Conservation (phyloP, 2,888 invertebrate genomes). For the Trilocha varians region DNA sequence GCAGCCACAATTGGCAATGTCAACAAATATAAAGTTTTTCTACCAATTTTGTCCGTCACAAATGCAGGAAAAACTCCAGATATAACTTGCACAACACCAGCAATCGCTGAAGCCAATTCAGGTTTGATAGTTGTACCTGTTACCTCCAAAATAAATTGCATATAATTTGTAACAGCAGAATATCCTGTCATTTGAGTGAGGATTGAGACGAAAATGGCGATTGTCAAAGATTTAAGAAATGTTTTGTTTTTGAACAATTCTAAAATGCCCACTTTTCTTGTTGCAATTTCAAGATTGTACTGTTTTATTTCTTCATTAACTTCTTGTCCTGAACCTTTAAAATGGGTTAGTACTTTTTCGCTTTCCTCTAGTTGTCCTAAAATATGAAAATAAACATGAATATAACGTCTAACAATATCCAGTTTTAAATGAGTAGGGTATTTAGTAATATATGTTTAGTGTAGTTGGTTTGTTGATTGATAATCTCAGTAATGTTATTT, state of each 20-base stretch:
- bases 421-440: too few species aligned
- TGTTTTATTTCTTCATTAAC: constrained; percentile 11
- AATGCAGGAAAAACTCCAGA: constrained; percentile 9
- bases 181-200: constrained; percentile 9
- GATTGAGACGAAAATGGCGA: background rate
- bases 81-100: constrained; percentile 10
- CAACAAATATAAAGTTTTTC: constrained; percentile 10
- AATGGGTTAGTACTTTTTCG: constrained; percentile 8
- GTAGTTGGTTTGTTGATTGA: too few species aligned
- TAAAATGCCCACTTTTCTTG: too few species aligned
- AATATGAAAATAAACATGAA: too few species aligned
- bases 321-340: constrained; percentile 6
- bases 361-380: constrained; percentile 8
- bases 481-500: too few species aligned
- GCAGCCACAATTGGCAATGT: constrained; percentile 8
- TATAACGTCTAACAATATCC: too few species aligned
- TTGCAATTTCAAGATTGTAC: background rate
- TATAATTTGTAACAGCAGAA: constrained; percentile 7
- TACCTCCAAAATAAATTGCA: constrained; percentile 12
- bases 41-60: constrained; percentile 11
- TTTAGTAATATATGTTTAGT: too few species aligned
- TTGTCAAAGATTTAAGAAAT: too few species aligned
- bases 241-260: too few species aligned
- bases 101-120: constrained; percentile 11
- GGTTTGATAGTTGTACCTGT: constrained; percentile 11